Evolutionary conservation across 2,113 vertebrate species (phyloP), one percentile per base, ranked within the genome.

Genomic region (Myotis davidii): DNA sequence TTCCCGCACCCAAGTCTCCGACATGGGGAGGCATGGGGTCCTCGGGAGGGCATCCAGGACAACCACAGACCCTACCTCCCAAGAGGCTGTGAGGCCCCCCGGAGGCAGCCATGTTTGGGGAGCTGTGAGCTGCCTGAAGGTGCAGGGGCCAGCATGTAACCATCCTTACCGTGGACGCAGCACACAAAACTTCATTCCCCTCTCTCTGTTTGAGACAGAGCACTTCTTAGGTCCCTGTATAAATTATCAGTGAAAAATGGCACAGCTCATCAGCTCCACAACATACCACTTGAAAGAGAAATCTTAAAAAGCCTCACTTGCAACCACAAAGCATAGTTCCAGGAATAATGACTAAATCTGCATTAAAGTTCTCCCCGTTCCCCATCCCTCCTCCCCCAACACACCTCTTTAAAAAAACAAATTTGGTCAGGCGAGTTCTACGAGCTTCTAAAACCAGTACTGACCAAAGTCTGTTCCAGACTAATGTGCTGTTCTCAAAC

Each of bases 61-160:
- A 74, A 10, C 56, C 50, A 50, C 5, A 45, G 61, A 67, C 32
- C 18, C 34, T 6, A 32, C 69, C 4, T 37, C 56, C 25, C 12
- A 9, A 64, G 37, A 91, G 72, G 64, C 77, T 23, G n/a, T 20
- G 85, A 77, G 29, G 59, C 48, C 16, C 52, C 48, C 16, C 52
- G 16, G 25, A 23, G 1, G 2, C 81, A 56, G 85, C 76, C 6
- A 9, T 2, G 6, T 23, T 8, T 8, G 29, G 67, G 78, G 37
- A 56, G 23, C 20, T 2, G 0, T 37, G 29, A 29, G 65, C 59
- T 39, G 11, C 5, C 18, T 0, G 5, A 52, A 61, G 48, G 21
- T 0, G 2, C 37, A 17, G 39, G 32, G 42, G 59, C 39, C 3
- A 3, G 16, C 0, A 21, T 13, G 37, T 2, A 3, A 16, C 18